A percentile compares a stretch with the other conserved stretches of the same genome.
These are phyloP conservation scores for Dasypus novemcinctus DNA, from an alignment of 2,113 vertebrate genomes.

Conservation along the genomic window DNA sequence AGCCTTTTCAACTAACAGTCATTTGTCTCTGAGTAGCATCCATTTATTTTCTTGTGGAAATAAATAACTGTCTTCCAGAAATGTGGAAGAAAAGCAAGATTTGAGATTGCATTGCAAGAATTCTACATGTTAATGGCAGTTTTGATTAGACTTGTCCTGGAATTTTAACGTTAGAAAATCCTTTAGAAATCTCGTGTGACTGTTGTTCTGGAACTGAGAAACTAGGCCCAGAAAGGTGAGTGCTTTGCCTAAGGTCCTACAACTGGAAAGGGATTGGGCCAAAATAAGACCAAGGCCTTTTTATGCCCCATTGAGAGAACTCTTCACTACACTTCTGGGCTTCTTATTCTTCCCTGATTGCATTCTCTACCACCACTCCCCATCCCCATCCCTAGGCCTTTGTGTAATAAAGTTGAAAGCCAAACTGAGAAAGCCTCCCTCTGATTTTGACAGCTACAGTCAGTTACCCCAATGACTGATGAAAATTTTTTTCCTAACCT, in stretches of 20 bases:
- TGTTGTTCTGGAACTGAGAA: background rate
- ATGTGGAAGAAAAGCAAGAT: background rate
- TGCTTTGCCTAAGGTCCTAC: background rate
- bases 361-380: background rate
- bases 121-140: background rate
- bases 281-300: background rate
- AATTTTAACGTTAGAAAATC: slow-evolving; percentile 42
- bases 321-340: background rate
- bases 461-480: background rate
- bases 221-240: background rate
- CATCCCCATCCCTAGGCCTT: background rate
- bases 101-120: background rate
- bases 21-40: slow-evolving; percentile 28
- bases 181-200: background rate
- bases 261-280: background rate
- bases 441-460: background rate
- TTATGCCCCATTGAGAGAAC: background rate
- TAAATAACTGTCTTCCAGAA: background rate
- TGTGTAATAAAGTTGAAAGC: background rate
- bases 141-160: slow-evolving; percentile 9
- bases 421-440: background rate
- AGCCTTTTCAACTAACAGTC: background rate
- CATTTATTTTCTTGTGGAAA: slow-evolving; percentile 15
- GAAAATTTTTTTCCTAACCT: background rate
- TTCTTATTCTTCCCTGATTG: background rate